These are phyloP conservation scores for Gymnoscopelus braueri DNA, from an alignment of 2,797 vertebrate genomes.

Conservation along the genomic window DNA sequence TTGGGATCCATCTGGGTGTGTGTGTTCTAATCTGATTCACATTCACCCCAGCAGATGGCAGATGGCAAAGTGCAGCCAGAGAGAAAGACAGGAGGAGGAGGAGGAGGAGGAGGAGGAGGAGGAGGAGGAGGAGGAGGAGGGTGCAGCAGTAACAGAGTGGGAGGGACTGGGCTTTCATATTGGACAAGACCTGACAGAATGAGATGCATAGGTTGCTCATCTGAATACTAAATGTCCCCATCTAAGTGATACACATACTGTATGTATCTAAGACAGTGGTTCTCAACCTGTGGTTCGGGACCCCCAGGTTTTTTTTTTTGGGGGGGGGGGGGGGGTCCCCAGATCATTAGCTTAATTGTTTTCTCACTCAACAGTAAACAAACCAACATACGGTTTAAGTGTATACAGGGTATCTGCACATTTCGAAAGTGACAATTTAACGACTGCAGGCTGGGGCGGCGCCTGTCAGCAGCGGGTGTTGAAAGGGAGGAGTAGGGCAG, in stretches of 20 bases:
- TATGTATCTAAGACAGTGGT: conserved; percentile 1
- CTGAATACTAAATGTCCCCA: conserved; percentile 61
- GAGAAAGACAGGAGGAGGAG: conserved; percentile 20
- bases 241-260: conserved; percentile 34
- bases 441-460: too few species aligned
- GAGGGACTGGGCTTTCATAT: conserved; percentile 13
- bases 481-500: too few species aligned
- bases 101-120: conserved; percentile 28
- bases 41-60: conserved; percentile 67
- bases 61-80: conserved; percentile 54
- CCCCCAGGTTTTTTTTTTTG: too few species aligned
- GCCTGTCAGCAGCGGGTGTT: too few species aligned
- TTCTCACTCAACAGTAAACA: too few species aligned
- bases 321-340: too few species aligned
- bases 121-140: conserved; percentile 17
- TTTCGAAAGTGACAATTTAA: too few species aligned
- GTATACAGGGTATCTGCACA: too few species aligned
- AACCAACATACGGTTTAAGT: too few species aligned
- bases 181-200: conserved; percentile 49
- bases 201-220: conserved; percentile 31
- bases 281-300: too few species aligned
- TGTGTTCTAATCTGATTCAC: conserved; percentile 66
- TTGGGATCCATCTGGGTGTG: conserved; percentile 47
- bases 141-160: conserved; percentile 11
- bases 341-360: too few species aligned